Base-by-base conservation (phyloP, 1,140 invertebrate genomes). In the Drosophila ananassae region DNA sequence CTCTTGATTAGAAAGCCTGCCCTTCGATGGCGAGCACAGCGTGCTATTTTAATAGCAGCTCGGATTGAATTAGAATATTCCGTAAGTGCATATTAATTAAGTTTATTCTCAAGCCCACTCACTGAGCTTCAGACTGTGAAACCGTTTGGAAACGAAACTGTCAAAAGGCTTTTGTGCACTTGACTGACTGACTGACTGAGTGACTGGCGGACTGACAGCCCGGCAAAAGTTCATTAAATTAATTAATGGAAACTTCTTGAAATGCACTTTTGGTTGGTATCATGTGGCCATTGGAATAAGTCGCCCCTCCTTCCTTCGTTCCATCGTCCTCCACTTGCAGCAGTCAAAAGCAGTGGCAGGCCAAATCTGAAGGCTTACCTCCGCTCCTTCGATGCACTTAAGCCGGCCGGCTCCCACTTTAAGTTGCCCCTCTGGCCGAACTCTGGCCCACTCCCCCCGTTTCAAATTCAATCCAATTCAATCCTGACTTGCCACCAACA, bases 401-500 rank as follows among this genome's bases (percentile, higher is more conserved):
- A 62, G 41, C 13, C 34, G 59, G 34, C 12, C 34, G 10, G 34
- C 34, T 37, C 48, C 63, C 71, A 75, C 53, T 64, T 74, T 74
- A 73, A 56, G 69, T 28, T 52, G 24, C 37, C 47, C 30, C 9
- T 22, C n/a, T 21, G 34, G 34, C 34, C 34, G 10, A 37, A 41
- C 9, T 3, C 17, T 17, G 17, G 5, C 12, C 44, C 13, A n/a
- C 17, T 37, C 21, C 5, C 17, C 21, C 51, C 28, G 46, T 28
- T 30, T 30, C 41, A 7, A 22, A 28, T 30, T 22, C 66, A 75
- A 77, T 75, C 67, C 66, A 85, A 71, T 77, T 61, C 57, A 73
- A 69, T 62, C 47, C 75, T 44, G 58, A 66, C 79, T 69, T 85
- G 77, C 78, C 77, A 87, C 60, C 57, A 85, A 68, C 81, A 85